phyloP scores from a whole-genome alignment of 2,797 vertebrate species.

The Alfaro cultratus region DNA sequence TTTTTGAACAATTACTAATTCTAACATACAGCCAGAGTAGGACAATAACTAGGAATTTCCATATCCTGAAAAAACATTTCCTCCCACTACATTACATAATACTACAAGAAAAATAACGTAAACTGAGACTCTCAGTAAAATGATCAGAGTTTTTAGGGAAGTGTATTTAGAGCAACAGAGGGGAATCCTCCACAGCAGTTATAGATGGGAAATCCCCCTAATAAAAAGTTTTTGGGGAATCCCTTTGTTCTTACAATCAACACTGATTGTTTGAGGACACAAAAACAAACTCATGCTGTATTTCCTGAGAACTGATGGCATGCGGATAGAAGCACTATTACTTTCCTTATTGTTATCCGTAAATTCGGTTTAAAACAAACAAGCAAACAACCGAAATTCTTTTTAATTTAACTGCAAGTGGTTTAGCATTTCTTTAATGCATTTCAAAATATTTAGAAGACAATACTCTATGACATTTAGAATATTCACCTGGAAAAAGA shows the following conservation, averaged over 20 bases:
- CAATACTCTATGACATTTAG: neutral
- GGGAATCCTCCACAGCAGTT: conserved; percentile 7
- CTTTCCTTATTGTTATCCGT: neutral
- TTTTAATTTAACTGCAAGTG: neutral
- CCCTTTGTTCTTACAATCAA: conserved; percentile 13
- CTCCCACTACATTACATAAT: neutral
- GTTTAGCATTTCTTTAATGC: neutral
- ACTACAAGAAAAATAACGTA: neutral
- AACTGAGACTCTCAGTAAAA: neutral
- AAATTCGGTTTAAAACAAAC: neutral
- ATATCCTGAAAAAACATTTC: neutral
- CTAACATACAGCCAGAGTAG: neutral
- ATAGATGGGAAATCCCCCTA: neutral
- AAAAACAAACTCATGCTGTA: conserved; percentile 3
- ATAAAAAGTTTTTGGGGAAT: conserved; percentile 36
- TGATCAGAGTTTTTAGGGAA: neutral
- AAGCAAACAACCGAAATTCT: neutral
- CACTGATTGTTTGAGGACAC: neutral
- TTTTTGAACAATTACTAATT: neutral
- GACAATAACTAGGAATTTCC: neutral
- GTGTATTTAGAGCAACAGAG: neutral
- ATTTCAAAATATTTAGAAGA: neutral
- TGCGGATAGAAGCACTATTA: neutral
- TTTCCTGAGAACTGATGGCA: neutral
- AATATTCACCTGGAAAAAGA: neutral